These are phyloP conservation scores for Mylabris phalerata DNA, from an alignment of 1,140 invertebrate genomes.

Conservation along the genomic window DNA sequence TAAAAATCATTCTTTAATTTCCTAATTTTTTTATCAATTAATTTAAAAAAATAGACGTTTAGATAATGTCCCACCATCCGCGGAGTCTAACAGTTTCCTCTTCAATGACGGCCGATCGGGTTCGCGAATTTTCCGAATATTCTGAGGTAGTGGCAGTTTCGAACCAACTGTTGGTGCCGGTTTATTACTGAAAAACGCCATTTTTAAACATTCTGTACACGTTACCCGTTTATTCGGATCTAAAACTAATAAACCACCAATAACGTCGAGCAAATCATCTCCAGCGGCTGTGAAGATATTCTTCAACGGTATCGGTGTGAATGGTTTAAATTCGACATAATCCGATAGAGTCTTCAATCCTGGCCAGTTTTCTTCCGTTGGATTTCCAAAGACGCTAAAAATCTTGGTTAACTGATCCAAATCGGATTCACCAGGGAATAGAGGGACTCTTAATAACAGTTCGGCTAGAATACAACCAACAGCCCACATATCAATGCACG, in stretches of 20 bases:
- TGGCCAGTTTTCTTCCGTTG: constrained; percentile 89
- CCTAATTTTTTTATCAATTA: not conserved
- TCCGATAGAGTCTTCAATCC: constrained; percentile 79
- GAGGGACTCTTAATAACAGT: constrained; percentile 82
- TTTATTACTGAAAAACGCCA: constrained; percentile 83
- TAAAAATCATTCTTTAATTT: not conserved
- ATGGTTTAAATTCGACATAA: constrained; percentile 88
- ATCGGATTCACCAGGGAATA: constrained; percentile 95
- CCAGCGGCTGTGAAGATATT: constrained; percentile 94
- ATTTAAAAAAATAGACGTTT: constrained; percentile 49
- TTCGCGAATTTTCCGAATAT: constrained; percentile 50
- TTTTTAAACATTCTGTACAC: constrained; percentile 72
- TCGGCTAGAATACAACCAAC: constrained; percentile 97
- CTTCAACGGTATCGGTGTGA: constrained; percentile 73
- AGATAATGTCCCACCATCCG: constrained; percentile 59
- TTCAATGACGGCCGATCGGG: constrained; percentile 64
- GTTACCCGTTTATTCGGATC: constrained; percentile 80
- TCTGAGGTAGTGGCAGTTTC: constrained; percentile 71
- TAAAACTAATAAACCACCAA: constrained; percentile 71
- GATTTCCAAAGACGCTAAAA: constrained; percentile 87
- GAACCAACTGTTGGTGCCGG: constrained; percentile 77
- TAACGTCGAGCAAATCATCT: constrained; percentile 85
- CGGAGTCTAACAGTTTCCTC: constrained; percentile 63
- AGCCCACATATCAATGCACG: constrained; percentile 98
- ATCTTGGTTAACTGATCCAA: constrained; percentile 94